Conservation (phyloP, 1,140 invertebrate genomes). For the Bemisia tabaci region DNA sequence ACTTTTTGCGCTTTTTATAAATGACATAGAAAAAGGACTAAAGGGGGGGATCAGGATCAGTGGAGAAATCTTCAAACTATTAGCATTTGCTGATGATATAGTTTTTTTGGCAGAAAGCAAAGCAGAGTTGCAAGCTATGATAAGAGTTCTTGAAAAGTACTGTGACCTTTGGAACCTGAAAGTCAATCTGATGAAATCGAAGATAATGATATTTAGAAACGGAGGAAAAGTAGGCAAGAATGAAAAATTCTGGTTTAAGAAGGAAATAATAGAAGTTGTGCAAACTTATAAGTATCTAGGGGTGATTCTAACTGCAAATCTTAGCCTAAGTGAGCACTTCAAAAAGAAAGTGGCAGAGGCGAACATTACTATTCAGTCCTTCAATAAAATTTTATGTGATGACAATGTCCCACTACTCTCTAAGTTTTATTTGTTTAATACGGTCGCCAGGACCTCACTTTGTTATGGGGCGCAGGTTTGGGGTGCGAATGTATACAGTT, state of each 20-base stretch:
- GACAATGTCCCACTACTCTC: background rate
- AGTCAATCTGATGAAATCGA: constrained; percentile 5
- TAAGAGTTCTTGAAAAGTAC: background rate
- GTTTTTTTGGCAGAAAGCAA: background rate
- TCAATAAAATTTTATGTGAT: background rate
- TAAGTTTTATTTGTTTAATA: background rate
- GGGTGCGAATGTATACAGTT: background rate
- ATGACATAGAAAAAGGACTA: background rate
- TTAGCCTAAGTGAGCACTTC: background rate
- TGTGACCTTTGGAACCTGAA: constrained; percentile 2
- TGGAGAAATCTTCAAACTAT: background rate
- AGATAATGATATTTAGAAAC: constrained; percentile 5
- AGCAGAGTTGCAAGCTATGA: background rate
- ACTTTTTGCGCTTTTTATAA: background rate
- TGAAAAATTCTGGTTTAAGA: constrained; percentile 1
- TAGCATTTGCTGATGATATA: background rate
- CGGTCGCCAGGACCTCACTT: background rate
- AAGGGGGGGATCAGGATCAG: background rate
- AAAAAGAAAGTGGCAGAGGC: background rate
- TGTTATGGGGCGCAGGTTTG: background rate
- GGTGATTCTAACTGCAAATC: background rate
- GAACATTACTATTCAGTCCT: background rate
- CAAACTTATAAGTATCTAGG: background rate
- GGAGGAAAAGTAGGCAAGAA: constrained; percentile 1
- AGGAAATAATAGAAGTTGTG: background rate